A percentile compares a stretch with the other conserved stretches of the same genome.
Evolutionary conservation across 2,888 invertebrate species (phyloP).

Genomic region (Nymphalis c-album): DNA sequence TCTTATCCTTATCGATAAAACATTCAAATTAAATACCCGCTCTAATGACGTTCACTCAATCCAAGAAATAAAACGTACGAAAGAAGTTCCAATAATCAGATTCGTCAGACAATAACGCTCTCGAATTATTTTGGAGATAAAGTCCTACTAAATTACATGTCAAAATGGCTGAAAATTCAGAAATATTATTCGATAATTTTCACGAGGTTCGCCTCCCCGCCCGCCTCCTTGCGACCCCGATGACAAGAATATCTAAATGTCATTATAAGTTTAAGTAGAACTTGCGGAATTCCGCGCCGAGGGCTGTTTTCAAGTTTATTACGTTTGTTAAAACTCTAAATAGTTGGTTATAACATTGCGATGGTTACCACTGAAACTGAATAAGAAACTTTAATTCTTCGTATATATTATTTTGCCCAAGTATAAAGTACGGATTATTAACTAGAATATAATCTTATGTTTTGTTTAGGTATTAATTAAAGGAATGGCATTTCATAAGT

Average conservation of each 20-base stretch:
- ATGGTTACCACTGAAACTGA: slow-evolving; percentile 15
- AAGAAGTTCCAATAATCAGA: slow-evolving; percentile 53
- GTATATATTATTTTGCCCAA: slow-evolving; percentile 1
- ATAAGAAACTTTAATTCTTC: slow-evolving; percentile 8
- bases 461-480: neutral
- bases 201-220: slow-evolving; percentile 38
- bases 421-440: neutral
- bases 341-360: slow-evolving; percentile 43
- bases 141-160: slow-evolving; percentile 71
- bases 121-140: slow-evolving; percentile 58
- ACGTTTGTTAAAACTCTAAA: slow-evolving; percentile 53
- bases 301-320: slow-evolving; percentile 59
- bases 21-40: slow-evolving; percentile 63
- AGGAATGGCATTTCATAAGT: neutral
- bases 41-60: slow-evolving; percentile 57
- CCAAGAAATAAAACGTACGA: slow-evolving; percentile 46
- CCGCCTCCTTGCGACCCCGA: slow-evolving; percentile 41
- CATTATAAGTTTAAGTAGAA: slow-evolving; percentile 76
- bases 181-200: slow-evolving; percentile 66
- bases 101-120: slow-evolving; percentile 66
- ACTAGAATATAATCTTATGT: neutral
- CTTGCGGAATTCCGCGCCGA: slow-evolving; percentile 57
- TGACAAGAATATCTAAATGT: slow-evolving; percentile 79
- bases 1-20: slow-evolving; percentile 46
- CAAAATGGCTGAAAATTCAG: slow-evolving; percentile 71